Percentiles rank a stretch among this genome's conserved stretches.
These are phyloP conservation scores for Apolygus lucorum DNA, from an alignment of 1,140 invertebrate genomes.

Conservation along the genomic window DNA sequence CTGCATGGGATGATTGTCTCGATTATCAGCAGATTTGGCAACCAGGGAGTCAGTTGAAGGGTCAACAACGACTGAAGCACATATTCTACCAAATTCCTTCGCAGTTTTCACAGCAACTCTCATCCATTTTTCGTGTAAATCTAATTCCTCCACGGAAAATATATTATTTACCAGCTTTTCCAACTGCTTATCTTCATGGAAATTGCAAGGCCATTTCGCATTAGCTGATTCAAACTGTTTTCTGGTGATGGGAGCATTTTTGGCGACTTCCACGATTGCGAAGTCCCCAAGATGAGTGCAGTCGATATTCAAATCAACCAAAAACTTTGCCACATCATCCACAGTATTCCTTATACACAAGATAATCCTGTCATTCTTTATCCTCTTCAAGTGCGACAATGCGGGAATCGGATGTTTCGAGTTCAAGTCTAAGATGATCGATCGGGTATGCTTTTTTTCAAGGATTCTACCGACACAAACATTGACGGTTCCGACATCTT, in stretches of 20 bases:
- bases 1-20: slow-evolving; percentile 59
- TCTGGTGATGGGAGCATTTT: slow-evolving; percentile 50
- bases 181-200: slow-evolving; percentile 64
- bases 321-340: slow-evolving; percentile 9
- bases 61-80: slow-evolving; percentile 58
- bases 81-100: slow-evolving; percentile 37
- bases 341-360: slow-evolving; percentile 19
- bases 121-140: slow-evolving; percentile 54
- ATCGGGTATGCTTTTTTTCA: slow-evolving; percentile 48
- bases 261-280: slow-evolving; percentile 50
- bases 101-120: slow-evolving; percentile 44
- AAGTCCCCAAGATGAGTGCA: slow-evolving; percentile 45
- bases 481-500: slow-evolving; percentile 10
- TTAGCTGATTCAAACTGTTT: slow-evolving; percentile 55
- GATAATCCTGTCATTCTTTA: slow-evolving; percentile 37
- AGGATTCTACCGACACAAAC: slow-evolving; percentile 29
- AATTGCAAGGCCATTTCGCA: slow-evolving; percentile 72
- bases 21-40: slow-evolving; percentile 53
- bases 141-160: slow-evolving; percentile 51
- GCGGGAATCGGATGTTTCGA: slow-evolving; percentile 47
- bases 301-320: slow-evolving; percentile 39
- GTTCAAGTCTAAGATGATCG: slow-evolving; percentile 49
- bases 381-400: slow-evolving; percentile 64
- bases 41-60: slow-evolving; percentile 51
- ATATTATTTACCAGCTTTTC: slow-evolving; percentile 55